Evolutionary conservation across 2,113 vertebrate species (phyloP).

Genomic region (Mixornis gularis): DNA sequence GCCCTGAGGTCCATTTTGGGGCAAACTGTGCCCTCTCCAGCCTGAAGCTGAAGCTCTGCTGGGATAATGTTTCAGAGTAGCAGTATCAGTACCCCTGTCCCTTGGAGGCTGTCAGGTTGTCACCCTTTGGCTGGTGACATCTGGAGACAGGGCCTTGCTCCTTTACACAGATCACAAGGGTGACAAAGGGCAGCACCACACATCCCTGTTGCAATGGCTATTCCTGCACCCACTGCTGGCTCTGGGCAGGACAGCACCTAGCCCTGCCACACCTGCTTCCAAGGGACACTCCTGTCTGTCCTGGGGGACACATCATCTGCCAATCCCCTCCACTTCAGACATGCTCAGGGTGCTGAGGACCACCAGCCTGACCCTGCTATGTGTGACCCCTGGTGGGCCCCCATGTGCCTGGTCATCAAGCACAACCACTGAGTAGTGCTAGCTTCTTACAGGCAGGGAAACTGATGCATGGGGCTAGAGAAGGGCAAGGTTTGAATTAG

Average conservation of each 20-base stretch:
- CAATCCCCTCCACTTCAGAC: neutral
- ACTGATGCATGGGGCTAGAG: neutral
- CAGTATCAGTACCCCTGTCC: neutral
- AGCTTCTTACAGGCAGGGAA: neutral
- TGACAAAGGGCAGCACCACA: neutral
- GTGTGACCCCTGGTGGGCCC: neutral
- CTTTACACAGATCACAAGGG: neutral
- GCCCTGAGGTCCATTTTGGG: neutral
- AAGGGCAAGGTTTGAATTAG: neutral
- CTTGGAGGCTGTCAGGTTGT: neutral
- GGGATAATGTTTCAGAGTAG: neutral
- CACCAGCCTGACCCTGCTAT: neutral
- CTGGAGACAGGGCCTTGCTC: accelerated
- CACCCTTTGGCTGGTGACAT: neutral
- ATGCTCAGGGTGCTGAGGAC: neutral
- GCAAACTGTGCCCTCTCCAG: neutral
- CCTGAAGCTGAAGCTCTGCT: neutral
- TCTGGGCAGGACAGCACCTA: neutral
- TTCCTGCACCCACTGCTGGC: neutral
- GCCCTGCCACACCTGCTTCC: neutral
- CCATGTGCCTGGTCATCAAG: neutral
- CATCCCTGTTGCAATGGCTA: accelerated
- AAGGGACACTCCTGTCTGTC: neutral
- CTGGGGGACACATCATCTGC: neutral
- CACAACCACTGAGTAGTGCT: neutral